A percentile compares a stretch with the other conserved stretches of the same genome.
Conservation (phyloP, 1,140 invertebrate species). For the Ylistrum balloti region DNA sequence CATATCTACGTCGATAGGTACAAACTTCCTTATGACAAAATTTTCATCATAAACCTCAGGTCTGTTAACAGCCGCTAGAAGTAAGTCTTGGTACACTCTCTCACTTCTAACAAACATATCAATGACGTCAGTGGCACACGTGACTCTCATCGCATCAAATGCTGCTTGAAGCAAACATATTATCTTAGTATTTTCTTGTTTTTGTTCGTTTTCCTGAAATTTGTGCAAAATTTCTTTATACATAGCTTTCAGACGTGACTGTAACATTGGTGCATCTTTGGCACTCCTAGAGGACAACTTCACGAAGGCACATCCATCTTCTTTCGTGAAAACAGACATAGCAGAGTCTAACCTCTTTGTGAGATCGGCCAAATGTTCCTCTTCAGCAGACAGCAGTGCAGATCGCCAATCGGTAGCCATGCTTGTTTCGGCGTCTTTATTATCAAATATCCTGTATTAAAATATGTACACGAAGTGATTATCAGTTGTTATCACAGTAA, state of each 20-base stretch:
- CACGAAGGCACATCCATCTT: constrained; percentile 72
- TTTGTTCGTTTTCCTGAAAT: constrained; percentile 53
- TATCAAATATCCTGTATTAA: constrained; percentile 64
- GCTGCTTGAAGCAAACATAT: constrained; percentile 72
- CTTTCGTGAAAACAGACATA: constrained; percentile 66
- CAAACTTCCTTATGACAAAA: constrained; percentile 75
- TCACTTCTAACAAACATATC: constrained; percentile 76
- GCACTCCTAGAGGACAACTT: constrained; percentile 78
- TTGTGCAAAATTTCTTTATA: constrained; percentile 63
- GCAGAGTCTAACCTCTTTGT: constrained; percentile 60
- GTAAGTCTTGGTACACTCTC: constrained; percentile 76
- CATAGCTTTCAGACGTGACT: constrained; percentile 68
- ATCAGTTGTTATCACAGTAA: too few relatives aligned
- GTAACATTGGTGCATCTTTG: constrained; percentile 76
- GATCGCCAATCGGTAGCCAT: constrained; percentile 64
- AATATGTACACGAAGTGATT: too few relatives aligned
- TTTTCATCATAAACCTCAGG: constrained; percentile 72
- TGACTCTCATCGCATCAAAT: constrained; percentile 71
- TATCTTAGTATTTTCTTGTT: constrained; percentile 73
- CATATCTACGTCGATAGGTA: constrained; percentile 78
- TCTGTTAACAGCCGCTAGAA: constrained; percentile 70
- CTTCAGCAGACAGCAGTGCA: constrained; percentile 59
- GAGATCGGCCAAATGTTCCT: constrained; percentile 57
- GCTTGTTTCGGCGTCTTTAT: constrained; percentile 64
- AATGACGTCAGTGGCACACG: constrained; percentile 68